Conservation (phyloP, 2,113 vertebrate genomes). For the Oenanthe oenanthe region DNA sequence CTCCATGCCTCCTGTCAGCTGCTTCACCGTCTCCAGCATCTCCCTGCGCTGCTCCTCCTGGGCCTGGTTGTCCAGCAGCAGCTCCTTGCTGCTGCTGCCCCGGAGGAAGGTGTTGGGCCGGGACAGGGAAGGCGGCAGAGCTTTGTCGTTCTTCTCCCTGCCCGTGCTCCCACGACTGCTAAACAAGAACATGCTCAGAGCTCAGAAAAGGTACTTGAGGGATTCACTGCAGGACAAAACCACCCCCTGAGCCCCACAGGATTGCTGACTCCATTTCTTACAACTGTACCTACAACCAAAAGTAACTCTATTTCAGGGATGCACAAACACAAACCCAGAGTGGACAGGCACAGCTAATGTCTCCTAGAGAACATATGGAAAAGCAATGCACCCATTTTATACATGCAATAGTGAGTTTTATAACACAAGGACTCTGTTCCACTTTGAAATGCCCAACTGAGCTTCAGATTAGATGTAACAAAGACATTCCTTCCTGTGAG, state of each 20-base stretch:
- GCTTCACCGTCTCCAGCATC: constrained; percentile 81
- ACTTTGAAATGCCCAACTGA: background rate
- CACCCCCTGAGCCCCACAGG: background rate
- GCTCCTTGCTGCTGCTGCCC: constrained; percentile 86
- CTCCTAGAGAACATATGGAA: background rate
- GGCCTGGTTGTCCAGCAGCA: constrained; percentile 82
- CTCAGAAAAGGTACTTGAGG: rapidly evolving
- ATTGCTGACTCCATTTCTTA: rapidly evolving
- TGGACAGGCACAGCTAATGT: rapidly evolving
- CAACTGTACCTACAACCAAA: background rate
- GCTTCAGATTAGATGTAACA: background rate
- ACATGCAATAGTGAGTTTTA: rapidly evolving
- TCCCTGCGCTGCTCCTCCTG: constrained; percentile 85
- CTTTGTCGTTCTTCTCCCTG: constrained; percentile 91
- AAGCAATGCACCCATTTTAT: rapidly evolving
- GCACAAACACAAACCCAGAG: background rate
- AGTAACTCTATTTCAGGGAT: background rate
- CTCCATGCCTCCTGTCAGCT: constrained; percentile 79
- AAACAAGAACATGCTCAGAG: background rate
- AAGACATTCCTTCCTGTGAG: background rate
- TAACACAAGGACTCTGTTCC: background rate
- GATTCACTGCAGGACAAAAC: background rate
- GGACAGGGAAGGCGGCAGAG: constrained; percentile 69
- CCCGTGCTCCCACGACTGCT: constrained; percentile 80
- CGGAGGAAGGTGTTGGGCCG: constrained; percentile 80